Evolutionary conservation across 2,113 vertebrate genomes (phyloP), one percentile per base, ranked within the genome.

Genomic region (Calyptommatus sinebrachiatus): DNA sequence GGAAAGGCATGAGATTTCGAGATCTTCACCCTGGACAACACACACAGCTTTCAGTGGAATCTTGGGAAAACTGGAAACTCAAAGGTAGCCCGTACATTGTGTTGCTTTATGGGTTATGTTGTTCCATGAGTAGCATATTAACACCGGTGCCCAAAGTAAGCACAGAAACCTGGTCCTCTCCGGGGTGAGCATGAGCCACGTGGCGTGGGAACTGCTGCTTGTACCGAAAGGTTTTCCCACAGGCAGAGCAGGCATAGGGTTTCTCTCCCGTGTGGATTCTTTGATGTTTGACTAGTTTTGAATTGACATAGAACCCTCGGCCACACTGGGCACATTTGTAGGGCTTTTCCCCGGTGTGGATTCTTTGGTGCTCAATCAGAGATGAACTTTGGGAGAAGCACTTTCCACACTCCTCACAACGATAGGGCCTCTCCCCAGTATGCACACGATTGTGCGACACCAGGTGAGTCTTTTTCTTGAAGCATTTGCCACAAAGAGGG

Each of bases 401-500:
- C 89, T 97, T 97, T 48, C 94, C 92, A 57, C 97, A 97, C 78
- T 96, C 96, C 73, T 97, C 96, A 26, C 97, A 97, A 29, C 95
- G 96, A 78, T 97, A 97, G 0, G 97, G 97, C 86, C 97, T 96
- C 88, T 96, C 97, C 65, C 97, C 96, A 72, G 94, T 88, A 92
- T 97, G 97, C 69, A 96, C 96, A 45, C 96, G 94, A 84, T 97
- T 96, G 88, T 97, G 97, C 16, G 96, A 95, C 26, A 96, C 95
- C 80, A 97, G 96, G 71, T 96, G 96, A 81, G 96, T 97, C 2
- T 96, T 97, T 84, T 97, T 96, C 14, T 96, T 97, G 86, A 97
- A 97, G 91, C 96, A 96, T 85, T 96, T 97, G 45, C 96, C 96
- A 45, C 97, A 97, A 89, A 97, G 96, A 0, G 96, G 95, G 84